phyloP scores from a whole-genome alignment of 2,797 vertebrate genomes.

The Pogoniulus pusillus region DNA sequence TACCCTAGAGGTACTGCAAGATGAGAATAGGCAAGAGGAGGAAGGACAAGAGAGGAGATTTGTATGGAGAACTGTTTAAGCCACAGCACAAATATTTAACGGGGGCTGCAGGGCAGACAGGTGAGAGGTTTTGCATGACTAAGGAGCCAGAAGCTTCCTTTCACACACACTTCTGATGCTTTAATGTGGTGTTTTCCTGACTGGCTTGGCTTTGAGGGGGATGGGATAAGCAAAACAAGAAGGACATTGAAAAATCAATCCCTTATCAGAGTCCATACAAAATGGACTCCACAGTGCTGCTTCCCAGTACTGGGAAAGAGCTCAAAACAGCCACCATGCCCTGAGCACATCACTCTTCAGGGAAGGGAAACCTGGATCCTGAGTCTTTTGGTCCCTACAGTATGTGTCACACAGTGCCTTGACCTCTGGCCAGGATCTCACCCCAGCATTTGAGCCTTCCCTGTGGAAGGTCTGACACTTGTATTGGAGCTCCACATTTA shows the following conservation, averaged over 20 bases:
- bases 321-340: neutral
- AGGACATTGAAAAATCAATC: neutral
- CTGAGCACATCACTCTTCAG: neutral
- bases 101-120: neutral
- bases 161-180: neutral
- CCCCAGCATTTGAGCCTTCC: neutral
- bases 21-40: neutral
- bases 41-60: neutral
- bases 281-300: neutral
- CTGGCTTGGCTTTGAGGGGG: neutral
- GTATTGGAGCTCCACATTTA: neutral
- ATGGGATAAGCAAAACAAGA: neutral
- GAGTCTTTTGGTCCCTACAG: neutral
- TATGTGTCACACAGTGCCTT: neutral
- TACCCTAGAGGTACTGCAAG: neutral
- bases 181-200: neutral
- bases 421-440: neutral
- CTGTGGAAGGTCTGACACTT: neutral
- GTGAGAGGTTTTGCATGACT: neutral
- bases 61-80: neutral
- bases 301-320: neutral
- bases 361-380: neutral
- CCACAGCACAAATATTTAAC: neutral
- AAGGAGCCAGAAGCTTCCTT: neutral
- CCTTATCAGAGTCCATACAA: neutral